Evolutionary conservation across 2,113 vertebrate genomes (phyloP).

Genomic region (Chaenogobius annularis): DNA sequence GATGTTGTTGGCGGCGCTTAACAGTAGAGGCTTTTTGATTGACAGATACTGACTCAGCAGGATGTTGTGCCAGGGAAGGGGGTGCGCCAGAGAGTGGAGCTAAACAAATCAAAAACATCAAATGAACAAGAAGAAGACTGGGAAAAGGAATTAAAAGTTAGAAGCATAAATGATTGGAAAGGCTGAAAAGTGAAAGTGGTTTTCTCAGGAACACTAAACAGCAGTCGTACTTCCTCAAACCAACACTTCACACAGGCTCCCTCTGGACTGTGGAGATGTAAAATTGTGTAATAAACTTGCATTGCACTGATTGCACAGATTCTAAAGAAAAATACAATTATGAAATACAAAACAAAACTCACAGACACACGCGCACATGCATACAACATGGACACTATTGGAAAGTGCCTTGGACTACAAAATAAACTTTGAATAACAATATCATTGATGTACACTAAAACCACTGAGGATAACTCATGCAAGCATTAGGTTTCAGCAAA

Average conservation of each 20-base stretch:
- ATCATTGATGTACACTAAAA: too few relatives aligned
- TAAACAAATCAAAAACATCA: constrained; percentile 38
- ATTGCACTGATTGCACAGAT: neutral
- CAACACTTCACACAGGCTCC: neutral
- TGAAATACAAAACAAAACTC: neutral
- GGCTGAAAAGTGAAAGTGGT: constrained; percentile 1
- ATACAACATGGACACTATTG: too few relatives aligned
- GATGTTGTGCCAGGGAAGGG: constrained; percentile 37
- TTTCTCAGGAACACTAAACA: constrained; percentile 12
- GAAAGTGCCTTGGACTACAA: too few relatives aligned
- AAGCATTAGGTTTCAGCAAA: too few relatives aligned
- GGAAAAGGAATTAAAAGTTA: constrained; percentile 19
- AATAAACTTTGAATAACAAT: too few relatives aligned
- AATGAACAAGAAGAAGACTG: constrained; percentile 24
- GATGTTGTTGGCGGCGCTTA: constrained; percentile 43
- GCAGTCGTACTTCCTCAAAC: neutral
- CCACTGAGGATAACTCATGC: too few relatives aligned
- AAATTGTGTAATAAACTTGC: neutral
- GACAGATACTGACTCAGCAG: constrained; percentile 49
- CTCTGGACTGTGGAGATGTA: neutral
- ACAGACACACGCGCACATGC: neutral
- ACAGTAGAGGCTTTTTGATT: constrained; percentile 46
- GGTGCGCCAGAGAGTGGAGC: neutral
- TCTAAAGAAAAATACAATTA: neutral
- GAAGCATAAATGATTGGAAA: constrained; percentile 21